Evolutionary conservation across 2,888 invertebrate genomes (phyloP), one percentile per base, ranked within the genome.

Genomic region (Tetheella fluctuosa): DNA sequence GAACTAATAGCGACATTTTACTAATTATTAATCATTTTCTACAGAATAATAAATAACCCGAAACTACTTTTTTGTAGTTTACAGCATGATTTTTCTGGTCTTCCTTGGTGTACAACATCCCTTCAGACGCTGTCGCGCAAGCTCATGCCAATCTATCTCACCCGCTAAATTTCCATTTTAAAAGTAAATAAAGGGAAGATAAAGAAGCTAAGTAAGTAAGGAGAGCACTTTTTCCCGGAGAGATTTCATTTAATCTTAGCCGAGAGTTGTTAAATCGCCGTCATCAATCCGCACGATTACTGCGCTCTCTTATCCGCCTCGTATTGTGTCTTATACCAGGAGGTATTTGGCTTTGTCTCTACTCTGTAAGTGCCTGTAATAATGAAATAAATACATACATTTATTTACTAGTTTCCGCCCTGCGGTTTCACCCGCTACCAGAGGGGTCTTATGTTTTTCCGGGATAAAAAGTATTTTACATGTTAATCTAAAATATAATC

Each of bases 251-350:
- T 89, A 89, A 89, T 89, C 88, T 82, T 70, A 66, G 69, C 74
- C 77, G 76, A 80, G 81, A 77, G 61, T 74, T 78, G 77, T 70
- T 86, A 88, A 88, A 89, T 89, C 78, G 81, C 80, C 66, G 73
- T 76, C 89, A 89, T 89, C 86, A 86, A 89, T 89, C 86, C 75
- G 61, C 54, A 60, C 77, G 84, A 85, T 85, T 84, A 84, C 83
- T 72, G 71, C 59, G 62, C 76, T 77, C 64, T 70, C 75, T 81
- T 74, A 73, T 69, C 69, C 68, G 55, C 17, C 54, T 17, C 20
- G 30, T 30, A 54, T 54, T 54, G 34, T 55, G 34, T 55, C n/a
- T 30, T 55, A 20, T 55, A 12, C 20, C 23, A 55, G 20, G 17
- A 39, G 39, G 39, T 39, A 39, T n/a, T n/a, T 39, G 39, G 7